Evolutionary conservation across 1,140 invertebrate species (phyloP).

Genomic region (Leucophenga varia): DNA sequence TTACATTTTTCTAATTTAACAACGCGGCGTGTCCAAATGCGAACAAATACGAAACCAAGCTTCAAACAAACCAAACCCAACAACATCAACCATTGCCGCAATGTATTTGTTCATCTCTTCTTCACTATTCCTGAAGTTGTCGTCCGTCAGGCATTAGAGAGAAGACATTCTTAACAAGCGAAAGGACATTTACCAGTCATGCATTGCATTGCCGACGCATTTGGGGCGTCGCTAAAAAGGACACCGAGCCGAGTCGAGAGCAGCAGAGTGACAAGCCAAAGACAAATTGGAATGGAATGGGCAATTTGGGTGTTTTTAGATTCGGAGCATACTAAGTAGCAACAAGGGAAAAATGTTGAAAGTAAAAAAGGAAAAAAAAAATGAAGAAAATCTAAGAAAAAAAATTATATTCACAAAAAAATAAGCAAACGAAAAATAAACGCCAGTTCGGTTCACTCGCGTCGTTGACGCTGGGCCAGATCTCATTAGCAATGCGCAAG

Average conservation of each 20-base stretch:
- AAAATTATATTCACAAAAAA: conserved; percentile 12
- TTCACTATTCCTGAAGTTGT: too few relatives aligned
- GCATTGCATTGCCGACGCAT: too few relatives aligned
- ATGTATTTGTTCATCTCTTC: too few relatives aligned
- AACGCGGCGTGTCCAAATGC: conserved; percentile 31
- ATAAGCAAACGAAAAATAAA: conserved; percentile 16
- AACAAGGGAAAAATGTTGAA: conserved; percentile 22
- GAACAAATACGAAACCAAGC: conserved; percentile 13
- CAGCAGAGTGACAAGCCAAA: too few relatives aligned
- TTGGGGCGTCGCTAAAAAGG: not conserved
- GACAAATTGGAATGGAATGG: too few relatives aligned
- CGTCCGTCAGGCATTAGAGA: conserved; percentile 44
- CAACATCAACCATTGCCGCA: not conserved
- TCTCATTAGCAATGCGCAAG: conserved; percentile 49
- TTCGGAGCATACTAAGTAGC: too few relatives aligned
- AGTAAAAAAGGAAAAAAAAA: conserved; percentile 16
- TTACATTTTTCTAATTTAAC: conserved; percentile 57
- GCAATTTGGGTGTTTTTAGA: too few relatives aligned
- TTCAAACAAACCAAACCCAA: conserved; percentile 20
- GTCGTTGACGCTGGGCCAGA: conserved; percentile 24
- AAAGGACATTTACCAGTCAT: conserved; percentile 46
- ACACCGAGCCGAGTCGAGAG: not conserved
- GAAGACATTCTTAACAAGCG: conserved; percentile 52
- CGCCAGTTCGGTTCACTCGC: conserved; percentile 27
- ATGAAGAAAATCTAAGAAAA: not conserved